Evolutionary conservation across 2,797 vertebrate genomes (phyloP), one percentile per base, ranked within the genome.

Genomic region (Alectoris magna): DNA sequence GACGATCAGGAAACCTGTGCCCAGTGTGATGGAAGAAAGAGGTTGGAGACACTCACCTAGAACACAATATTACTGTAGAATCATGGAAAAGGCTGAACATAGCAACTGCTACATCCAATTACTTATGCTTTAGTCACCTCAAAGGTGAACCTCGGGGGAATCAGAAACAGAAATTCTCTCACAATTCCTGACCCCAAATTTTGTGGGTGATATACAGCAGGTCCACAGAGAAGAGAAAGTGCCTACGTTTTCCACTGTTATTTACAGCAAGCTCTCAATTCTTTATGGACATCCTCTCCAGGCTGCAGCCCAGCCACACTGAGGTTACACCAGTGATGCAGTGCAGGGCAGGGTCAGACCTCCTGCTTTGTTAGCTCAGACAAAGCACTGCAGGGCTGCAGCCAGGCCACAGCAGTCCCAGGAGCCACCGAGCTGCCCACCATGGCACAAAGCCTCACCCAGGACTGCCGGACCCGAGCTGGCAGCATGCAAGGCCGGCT

Each of bases 341-440:
- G n/a, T 4, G 29, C 85, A 78, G 78, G 26, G 60, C 83, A 66
- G 83, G 86, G 12, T 11, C 91, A 69, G 86, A 24, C 36, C 68
- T 78, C 63, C 59, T 27, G 62, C 38, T 67, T 17, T 73, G 69
- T 6, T 27, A 71, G 67, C 70, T 93, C 73, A 27, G 62, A 39
- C 43, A 81, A 49, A 43, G 39, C 7, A 5, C 0, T 53, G 38
- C 2, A 3, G 46, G 34, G 22, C 2, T 26, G 87, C 44, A 90
- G 80, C 92, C 93, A 93, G 88, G 34, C 27, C 80, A 64, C 48
- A 63, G 19, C 77, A 59, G 83, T 1, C 58, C 67, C 94, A 90
- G 86, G 36, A 60, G 84, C 80, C 82, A 41, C 26, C 29, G 23
- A 38, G n/a, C 56, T 58, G 86, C 67, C 62, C 4, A 48, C 71